phyloP scores from a whole-genome alignment of 2,113 vertebrate species.

The Promerops cafer region DNA sequence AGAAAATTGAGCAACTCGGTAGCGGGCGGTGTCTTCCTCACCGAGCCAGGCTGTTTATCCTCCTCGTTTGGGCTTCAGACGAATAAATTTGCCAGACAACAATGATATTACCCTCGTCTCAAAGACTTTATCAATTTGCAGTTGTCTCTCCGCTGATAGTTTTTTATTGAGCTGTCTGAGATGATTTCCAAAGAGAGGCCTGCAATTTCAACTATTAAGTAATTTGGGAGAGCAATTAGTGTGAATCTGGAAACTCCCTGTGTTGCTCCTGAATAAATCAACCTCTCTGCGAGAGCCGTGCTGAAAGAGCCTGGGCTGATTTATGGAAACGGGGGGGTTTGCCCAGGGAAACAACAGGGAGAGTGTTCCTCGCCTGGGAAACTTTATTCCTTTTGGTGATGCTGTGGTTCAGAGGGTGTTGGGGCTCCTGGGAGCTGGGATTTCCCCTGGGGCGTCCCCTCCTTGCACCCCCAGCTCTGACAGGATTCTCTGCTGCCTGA shows the following conservation, averaged over 20 bases:
- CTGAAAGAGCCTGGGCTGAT: background rate
- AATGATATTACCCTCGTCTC: slow-evolving; percentile 11
- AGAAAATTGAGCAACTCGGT: background rate
- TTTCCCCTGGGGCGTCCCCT: background rate
- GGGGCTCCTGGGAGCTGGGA: rapidly evolving
- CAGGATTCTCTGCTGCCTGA: background rate
- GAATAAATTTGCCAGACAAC: slow-evolving; percentile 48
- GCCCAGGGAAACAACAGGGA: background rate
- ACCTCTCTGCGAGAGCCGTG: slow-evolving; percentile 14
- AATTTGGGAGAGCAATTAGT: slow-evolving; percentile 63
- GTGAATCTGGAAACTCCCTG: slow-evolving; percentile 65
- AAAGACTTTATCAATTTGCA: slow-evolving; percentile 55
- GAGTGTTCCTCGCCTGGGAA: background rate
- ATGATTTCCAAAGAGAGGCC: slow-evolving; percentile 50
- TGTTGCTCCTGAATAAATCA: slow-evolving; percentile 59
- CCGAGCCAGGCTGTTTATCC: background rate
- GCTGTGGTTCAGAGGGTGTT: rapidly evolving
- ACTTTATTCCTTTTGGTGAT: background rate
- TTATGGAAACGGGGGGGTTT: background rate
- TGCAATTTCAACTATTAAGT: slow-evolving; percentile 63
- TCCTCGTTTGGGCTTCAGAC: background rate
- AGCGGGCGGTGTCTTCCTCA: background rate
- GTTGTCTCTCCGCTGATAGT: slow-evolving; percentile 38
- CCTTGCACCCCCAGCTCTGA: rapidly evolving
- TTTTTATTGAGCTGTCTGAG: slow-evolving; percentile 55